phyloP scores from a whole-genome alignment of 2,113 vertebrate species.

The Sebastes schlegelii region DNA sequence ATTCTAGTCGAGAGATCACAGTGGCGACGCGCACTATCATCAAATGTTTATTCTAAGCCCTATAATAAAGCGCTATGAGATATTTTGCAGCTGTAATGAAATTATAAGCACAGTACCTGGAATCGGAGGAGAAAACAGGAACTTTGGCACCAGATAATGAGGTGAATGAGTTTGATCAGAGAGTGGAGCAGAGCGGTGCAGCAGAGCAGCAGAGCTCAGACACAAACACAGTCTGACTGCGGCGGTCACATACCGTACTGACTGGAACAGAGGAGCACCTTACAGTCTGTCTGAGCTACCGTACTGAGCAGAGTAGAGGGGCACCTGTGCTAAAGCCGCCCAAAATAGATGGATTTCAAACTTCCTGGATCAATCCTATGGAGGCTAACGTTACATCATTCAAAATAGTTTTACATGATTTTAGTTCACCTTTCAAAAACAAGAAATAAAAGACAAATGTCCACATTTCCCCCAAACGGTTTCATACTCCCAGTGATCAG shows the following conservation, averaged over 20 bases:
- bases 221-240: constrained; percentile 72
- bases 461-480: too few species aligned
- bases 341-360: too few species aligned
- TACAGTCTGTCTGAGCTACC: background rate
- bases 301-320: constrained; percentile 13
- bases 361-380: background rate
- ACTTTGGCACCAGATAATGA: background rate
- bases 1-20: background rate
- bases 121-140: background rate
- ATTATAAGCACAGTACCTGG: constrained; percentile 26
- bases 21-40: background rate
- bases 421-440: background rate
- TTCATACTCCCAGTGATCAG: too few species aligned
- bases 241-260: constrained; percentile 54
- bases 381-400: background rate
- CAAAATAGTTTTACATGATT: background rate
- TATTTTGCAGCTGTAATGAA: too few species aligned
- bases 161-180: background rate
- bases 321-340: background rate
- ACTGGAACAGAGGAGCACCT: constrained; percentile 1
- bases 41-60: background rate
- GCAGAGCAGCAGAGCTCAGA: constrained; percentile 39
- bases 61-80: background rate
- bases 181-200: background rate
- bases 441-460: background rate